Evolutionary conservation across 2,113 vertebrate genomes (phyloP).

Genomic region (Pelmatolapia mariae): DNA sequence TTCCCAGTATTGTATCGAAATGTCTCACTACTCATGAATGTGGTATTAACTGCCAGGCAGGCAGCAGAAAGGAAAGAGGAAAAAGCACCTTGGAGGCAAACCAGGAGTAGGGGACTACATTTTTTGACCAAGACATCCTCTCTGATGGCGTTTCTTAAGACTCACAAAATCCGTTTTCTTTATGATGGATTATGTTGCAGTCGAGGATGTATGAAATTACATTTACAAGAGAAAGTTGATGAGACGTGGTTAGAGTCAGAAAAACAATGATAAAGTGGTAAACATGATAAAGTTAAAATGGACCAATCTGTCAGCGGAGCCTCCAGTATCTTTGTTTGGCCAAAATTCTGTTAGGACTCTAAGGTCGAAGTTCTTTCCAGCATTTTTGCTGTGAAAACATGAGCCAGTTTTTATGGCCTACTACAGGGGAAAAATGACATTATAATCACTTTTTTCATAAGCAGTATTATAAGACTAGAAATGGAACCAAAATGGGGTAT

Average conservation of each 20-base stretch:
- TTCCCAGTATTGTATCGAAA: slow-evolving; percentile 65
- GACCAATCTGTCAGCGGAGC: neutral
- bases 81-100: neutral
- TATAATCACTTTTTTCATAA: neutral
- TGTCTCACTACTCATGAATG: slow-evolving; percentile 27
- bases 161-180: neutral
- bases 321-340: neutral
- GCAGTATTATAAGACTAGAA: neutral
- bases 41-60: neutral
- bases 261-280: neutral
- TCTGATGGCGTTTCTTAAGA: neutral
- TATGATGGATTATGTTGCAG: neutral
- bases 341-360: neutral
- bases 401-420: neutral
- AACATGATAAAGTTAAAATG: neutral
- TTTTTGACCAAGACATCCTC: neutral
- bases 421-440: neutral
- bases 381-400: neutral
- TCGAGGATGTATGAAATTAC: neutral
- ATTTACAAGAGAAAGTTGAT: neutral
- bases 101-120: neutral
- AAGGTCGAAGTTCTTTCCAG: neutral
- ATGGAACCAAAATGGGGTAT: neutral
- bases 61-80: neutral
- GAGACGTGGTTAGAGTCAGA: neutral